A percentile compares a stretch with the other conserved stretches of the same genome.
phyloP scores from a whole-genome alignment of 2,797 vertebrate species.

The Trachops cirrhosus region DNA sequence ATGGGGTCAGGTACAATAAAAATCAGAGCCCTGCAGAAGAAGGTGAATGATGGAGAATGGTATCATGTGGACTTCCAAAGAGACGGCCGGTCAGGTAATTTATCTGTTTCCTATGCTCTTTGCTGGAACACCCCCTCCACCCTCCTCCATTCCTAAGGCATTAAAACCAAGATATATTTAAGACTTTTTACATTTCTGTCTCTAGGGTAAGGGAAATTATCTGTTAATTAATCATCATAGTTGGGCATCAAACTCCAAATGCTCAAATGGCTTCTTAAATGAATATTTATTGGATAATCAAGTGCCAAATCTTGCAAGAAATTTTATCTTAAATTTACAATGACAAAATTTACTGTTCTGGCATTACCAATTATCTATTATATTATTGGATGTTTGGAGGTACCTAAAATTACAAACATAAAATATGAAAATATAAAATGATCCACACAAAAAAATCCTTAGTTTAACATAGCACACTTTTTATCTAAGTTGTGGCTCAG shows the following conservation, averaged over 20 bases:
- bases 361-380: neutral
- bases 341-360: neutral
- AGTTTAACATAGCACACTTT: neutral
- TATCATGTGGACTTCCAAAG: constrained; percentile 99
- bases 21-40: constrained; percentile 95
- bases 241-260: constrained; percentile 50
- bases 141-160: rapidly evolving
- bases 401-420: constrained; percentile 30
- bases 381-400: neutral
- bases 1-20: constrained; percentile 99
- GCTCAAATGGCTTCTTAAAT: constrained; percentile 22
- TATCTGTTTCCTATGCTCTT: neutral
- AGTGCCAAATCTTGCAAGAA: constrained; percentile 68
- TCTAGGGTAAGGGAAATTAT: neutral
- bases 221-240: neutral
- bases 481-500: neutral
- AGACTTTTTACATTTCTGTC: neutral
- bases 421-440: neutral
- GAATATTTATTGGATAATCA: constrained; percentile 66
- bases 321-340: constrained; percentile 60
- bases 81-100: constrained; percentile 94
- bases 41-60: constrained; percentile 99
- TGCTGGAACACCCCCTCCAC: neutral
- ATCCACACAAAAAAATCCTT: neutral
- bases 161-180: neutral